Conservation (phyloP, 2,888 invertebrate species). For the Hyposoter didymator region DNA sequence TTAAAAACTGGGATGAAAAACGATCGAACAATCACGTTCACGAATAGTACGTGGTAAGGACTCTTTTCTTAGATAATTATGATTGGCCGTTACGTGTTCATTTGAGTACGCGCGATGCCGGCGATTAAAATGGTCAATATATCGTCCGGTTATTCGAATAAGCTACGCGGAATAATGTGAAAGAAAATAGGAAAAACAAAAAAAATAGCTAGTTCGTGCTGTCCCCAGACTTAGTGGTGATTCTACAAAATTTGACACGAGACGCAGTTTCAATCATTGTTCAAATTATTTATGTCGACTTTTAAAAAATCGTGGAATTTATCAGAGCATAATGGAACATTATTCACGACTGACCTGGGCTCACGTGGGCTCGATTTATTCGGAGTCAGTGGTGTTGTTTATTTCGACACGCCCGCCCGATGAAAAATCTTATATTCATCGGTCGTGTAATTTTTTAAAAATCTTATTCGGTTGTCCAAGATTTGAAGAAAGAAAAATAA, state of each 20-base stretch:
- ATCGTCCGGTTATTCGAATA: slow-evolving; percentile 47
- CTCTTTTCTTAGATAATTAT: slow-evolving; percentile 65
- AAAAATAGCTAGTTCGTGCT: slow-evolving; percentile 30
- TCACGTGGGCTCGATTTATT: too few species aligned
- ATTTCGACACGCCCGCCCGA: too few species aligned
- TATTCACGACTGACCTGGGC: too few species aligned
- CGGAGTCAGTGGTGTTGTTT: too few species aligned
- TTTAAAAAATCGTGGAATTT: slow-evolving; percentile 22
- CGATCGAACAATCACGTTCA: slow-evolving; percentile 28
- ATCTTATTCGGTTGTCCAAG: neutral
- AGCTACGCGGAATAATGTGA: slow-evolving; percentile 42
- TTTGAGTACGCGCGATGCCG: slow-evolving; percentile 62
- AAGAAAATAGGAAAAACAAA: slow-evolving; percentile 29
- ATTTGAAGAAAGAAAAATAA: neutral
- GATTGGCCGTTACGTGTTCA: slow-evolving; percentile 74
- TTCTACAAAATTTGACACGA: slow-evolving; percentile 9
- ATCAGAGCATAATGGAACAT: neutral
- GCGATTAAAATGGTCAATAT: slow-evolving; percentile 12
- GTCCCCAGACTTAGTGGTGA: slow-evolving; percentile 38
- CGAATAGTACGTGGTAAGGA: slow-evolving; percentile 39
- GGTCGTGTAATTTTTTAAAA: slow-evolving; percentile 16
- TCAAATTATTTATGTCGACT: slow-evolving; percentile 25
- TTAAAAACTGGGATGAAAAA: slow-evolving; percentile 26
- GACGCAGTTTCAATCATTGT: slow-evolving; percentile 22
- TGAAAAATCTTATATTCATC: too few species aligned